Evolutionary conservation across 2,113 vertebrate species (phyloP).

Genomic region (Edolisoma coerulescens): DNA sequence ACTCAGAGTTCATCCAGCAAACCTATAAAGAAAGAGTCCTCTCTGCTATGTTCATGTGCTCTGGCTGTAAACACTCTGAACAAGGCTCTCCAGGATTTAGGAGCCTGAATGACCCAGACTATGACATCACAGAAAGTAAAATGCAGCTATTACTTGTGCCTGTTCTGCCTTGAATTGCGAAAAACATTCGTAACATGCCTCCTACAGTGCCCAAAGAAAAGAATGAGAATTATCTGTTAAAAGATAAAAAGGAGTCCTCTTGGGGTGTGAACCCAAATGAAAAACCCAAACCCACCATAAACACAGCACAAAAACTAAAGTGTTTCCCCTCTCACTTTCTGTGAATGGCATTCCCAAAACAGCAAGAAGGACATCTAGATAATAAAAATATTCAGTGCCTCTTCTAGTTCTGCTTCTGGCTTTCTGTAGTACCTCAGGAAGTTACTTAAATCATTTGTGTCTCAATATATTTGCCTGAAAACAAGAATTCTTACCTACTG

Average conservation of each 20-base stretch:
- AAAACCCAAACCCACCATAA: not conserved
- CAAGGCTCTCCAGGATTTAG: not conserved
- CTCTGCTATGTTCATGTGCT: not conserved
- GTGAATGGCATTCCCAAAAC: not conserved
- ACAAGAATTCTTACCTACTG: not conserved
- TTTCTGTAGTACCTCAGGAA: not conserved
- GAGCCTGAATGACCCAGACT: not conserved
- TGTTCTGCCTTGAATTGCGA: not conserved
- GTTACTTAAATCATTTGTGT: not conserved
- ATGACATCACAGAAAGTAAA: not conserved
- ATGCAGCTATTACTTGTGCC: not conserved
- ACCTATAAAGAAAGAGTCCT: not conserved
- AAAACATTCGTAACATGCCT: not conserved
- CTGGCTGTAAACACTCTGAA: not conserved
- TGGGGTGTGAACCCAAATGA: not conserved
- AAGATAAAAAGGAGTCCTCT: not conserved
- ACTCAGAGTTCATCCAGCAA: not conserved
- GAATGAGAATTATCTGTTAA: not conserved
- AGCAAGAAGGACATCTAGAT: not conserved
- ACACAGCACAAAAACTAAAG: not conserved
- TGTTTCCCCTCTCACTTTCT: not conserved
- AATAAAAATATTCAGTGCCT: not conserved
- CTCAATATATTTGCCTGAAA: not conserved
- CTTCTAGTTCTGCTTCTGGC: not conserved
- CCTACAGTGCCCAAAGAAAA: not conserved